phyloP scores from a whole-genome alignment of 2,113 vertebrate species.

The Sus scrofa region DNA sequence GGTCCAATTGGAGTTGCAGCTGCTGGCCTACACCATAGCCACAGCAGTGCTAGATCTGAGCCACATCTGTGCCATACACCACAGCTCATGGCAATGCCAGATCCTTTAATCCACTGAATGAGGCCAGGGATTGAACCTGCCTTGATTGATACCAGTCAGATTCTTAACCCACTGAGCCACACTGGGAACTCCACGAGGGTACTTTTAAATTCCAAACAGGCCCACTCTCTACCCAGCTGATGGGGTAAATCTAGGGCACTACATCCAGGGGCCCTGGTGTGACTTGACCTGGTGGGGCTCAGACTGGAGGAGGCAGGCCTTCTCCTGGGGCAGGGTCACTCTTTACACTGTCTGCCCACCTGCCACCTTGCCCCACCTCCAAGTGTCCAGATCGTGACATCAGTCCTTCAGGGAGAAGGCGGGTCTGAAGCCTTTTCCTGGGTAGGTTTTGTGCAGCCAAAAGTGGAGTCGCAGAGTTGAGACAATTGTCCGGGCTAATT shows the following conservation, averaged over 20 bases:
- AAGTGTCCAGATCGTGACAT: neutral
- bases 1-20: too few relatives aligned
- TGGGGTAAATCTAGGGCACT: conserved; percentile 77
- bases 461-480: rapidly evolving
- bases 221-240: conserved; percentile 68
- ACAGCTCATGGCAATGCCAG: too few relatives aligned
- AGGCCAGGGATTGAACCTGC: too few relatives aligned
- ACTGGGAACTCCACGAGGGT: too few relatives aligned
- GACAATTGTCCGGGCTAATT: neutral
- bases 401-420: neutral
- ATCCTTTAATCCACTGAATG: too few relatives aligned
- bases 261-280: conserved; percentile 77
- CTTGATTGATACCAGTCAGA: too few relatives aligned
- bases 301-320: conserved; percentile 40
- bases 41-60: too few relatives aligned
- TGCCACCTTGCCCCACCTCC: neutral
- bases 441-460: neutral
- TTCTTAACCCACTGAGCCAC: too few relatives aligned
- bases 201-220: neutral
- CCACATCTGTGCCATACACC: too few relatives aligned
- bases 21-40: too few relatives aligned
- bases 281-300: conserved; percentile 81
- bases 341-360: neutral
- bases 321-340: conserved; percentile 74
- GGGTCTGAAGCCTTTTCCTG: neutral